Evolutionary conservation across 1,140 invertebrate species (phyloP).

Genomic region (Heterodera schachtii): DNA sequence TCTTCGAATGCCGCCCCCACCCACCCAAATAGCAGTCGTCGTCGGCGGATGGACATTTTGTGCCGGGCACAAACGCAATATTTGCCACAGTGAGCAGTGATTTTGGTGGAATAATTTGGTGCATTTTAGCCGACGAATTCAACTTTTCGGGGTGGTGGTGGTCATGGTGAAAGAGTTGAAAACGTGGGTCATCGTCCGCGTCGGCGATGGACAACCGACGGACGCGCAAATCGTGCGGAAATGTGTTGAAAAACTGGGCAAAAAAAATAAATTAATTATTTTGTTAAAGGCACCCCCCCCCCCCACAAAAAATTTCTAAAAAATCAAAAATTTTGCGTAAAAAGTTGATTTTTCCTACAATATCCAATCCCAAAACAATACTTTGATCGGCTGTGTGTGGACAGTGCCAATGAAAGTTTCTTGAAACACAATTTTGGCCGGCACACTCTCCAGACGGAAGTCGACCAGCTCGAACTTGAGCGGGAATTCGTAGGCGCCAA

Average conservation of each 20-base stretch:
- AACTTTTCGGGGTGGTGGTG: background rate
- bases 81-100: slow-evolving; percentile 68
- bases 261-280: background rate
- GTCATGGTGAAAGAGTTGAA: slow-evolving; percentile 42
- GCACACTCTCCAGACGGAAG: slow-evolving; percentile 81
- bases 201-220: slow-evolving; percentile 41
- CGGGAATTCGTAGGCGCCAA: slow-evolving; percentile 41
- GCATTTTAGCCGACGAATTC: background rate
- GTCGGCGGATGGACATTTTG: slow-evolving; percentile 71
- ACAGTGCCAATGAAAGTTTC: slow-evolving; percentile 73
- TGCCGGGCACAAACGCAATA: slow-evolving; percentile 75
- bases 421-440: slow-evolving; percentile 71
- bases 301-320: too few species aligned
- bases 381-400: slow-evolving; percentile 68
- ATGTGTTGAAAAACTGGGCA: slow-evolving; percentile 60
- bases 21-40: slow-evolving; percentile 77
- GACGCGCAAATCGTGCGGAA: slow-evolving; percentile 51
- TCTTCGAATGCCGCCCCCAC: too few species aligned
- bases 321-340: too few species aligned
- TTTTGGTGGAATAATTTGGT: slow-evolving; percentile 30
- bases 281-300: too few species aligned
- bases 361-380: slow-evolving; percentile 55
- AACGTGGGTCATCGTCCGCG: slow-evolving; percentile 53
- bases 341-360: too few species aligned
- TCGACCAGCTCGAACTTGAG: slow-evolving; percentile 66